These are phyloP conservation scores for Macheiramphus alcinus DNA, from an alignment of 2,113 vertebrate species.

Conservation along the genomic window DNA sequence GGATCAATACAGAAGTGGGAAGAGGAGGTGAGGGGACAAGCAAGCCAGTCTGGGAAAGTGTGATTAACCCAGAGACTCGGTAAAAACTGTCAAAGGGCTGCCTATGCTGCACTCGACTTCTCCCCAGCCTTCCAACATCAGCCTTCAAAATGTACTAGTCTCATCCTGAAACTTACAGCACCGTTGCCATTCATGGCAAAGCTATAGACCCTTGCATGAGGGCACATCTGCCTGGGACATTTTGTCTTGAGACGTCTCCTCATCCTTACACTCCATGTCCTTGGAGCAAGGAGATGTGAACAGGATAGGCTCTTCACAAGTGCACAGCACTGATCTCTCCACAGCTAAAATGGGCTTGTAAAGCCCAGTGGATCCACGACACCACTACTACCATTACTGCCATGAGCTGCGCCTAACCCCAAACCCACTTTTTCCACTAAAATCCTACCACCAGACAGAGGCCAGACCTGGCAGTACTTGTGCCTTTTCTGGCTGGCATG, in stretches of 20 bases:
- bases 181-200: not conserved
- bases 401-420: not conserved
- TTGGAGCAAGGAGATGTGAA: not conserved
- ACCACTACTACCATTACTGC: not conserved
- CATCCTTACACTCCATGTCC: not conserved
- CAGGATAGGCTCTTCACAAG: not conserved
- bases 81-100: not conserved
- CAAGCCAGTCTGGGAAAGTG: not conserved
- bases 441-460: not conserved
- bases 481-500: not conserved
- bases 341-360: not conserved
- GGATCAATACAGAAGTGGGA: constrained; percentile 15
- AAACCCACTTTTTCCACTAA: not conserved
- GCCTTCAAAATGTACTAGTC: not conserved
- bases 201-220: not conserved
- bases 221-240: not conserved
- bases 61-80: not conserved
- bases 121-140: not conserved
- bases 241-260: not conserved
- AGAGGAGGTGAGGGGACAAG: not conserved
- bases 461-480: not conserved
- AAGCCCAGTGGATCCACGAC: not conserved
- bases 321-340: not conserved
- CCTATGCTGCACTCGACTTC: fast-evolving
- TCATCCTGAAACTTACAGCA: not conserved